Evolutionary conservation across 2,113 vertebrate species (phyloP), one percentile per base, ranked within the genome.

Genomic region (Vulpes ferrilata): DNA sequence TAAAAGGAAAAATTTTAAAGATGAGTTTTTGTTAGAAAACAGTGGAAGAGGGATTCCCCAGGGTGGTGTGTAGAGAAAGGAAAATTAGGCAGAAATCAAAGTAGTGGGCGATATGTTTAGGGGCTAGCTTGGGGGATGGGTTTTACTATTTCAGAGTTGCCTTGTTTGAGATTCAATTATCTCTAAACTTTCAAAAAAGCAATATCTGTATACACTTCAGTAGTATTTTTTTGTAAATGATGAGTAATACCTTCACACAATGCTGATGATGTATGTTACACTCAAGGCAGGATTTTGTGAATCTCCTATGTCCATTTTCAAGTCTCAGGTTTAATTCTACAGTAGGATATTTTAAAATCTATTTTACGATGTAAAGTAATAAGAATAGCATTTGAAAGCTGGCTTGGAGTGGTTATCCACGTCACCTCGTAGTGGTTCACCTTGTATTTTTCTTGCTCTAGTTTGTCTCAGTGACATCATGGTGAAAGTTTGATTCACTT

Each of bases 401-500:
- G n/a, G 55, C 65, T 27, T 59, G 32, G 8, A 65, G 5, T 73
- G 67, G 86, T 78, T 59, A 13, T 80, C 43, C 64, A 65, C 82
- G 71, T 88, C 97, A 88, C 76, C 67, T 74, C 88, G 76, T 73
- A 95, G 83, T 76, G 86, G 89, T 91, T 51, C 11, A 19, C 13
- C 17, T 3, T 86, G 22, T 69, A 69, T 93, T 90, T 95, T 95
- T 96, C 81, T 97, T 76, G 81, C 86, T 92, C 38, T 88, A 89
- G 79, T 15, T 90, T n/a, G 64, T 92, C 69, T 87, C 81, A 73
- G 71, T 91, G 95, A 96, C 82, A 93, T 93, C 86, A 93, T 25
- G 64, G n/a, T 83, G 95, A 95, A 96, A 90, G 73, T 93, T 93
- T 65, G 73, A 93, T 97, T 97, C 95, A 96, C 96, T 97, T 96